Evolutionary conservation across 2,113 vertebrate species (phyloP).

Genomic region (Neolamprologus caudopunctatus): DNA sequence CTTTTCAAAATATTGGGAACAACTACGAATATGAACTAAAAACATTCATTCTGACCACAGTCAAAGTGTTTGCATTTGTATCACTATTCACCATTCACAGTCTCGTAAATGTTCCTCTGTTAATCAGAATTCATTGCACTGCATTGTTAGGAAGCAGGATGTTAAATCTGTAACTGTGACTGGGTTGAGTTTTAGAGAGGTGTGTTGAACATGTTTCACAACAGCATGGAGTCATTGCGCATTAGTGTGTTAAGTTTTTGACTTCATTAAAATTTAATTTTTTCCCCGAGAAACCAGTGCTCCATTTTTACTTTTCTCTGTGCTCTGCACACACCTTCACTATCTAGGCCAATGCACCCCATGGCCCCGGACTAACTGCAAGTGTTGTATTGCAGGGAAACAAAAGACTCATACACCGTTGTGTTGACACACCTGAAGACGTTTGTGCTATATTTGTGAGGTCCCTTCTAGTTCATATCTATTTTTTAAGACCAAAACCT

Average conservation of each 20-base stretch:
- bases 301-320: conserved; percentile 55
- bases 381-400: neutral
- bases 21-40: neutral
- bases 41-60: neutral
- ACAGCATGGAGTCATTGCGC: conserved; percentile 29
- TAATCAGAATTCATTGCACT: neutral
- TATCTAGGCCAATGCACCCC: conserved; percentile 57
- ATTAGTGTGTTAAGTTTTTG: conserved; percentile 44
- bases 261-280: conserved; percentile 56
- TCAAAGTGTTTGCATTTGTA: neutral
- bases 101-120: neutral
- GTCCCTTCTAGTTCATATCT: neutral
- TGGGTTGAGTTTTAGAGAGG: neutral
- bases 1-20: neutral
- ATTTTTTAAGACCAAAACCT: neutral
- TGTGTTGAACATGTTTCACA: conserved; percentile 2
- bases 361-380: conserved; percentile 17
- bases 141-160: neutral
- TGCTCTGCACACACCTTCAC: conserved; percentile 49
- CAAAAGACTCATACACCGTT: neutral
- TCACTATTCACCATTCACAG: neutral
- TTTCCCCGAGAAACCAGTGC: conserved; percentile 49
- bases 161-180: neutral
- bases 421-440: neutral
- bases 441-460: neutral